phyloP scores from a whole-genome alignment of 2,797 vertebrate species.

The Ficedula albicollis region DNA sequence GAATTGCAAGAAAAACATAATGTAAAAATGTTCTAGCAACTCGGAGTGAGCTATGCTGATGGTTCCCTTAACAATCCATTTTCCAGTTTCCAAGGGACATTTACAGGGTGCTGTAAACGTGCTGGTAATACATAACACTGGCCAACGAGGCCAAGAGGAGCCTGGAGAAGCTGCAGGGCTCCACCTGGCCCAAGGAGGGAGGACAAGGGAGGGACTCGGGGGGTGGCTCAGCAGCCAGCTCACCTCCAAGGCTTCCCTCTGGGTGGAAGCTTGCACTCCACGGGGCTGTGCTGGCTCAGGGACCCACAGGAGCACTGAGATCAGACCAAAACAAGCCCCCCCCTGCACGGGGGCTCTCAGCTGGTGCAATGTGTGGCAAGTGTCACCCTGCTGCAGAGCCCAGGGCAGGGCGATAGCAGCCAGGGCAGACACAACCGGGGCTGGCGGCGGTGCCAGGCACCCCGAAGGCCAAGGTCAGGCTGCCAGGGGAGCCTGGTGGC shows the following conservation, averaged over 20 bases:
- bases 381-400: slow-evolving; percentile 16
- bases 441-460: slow-evolving; percentile 28
- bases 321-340: background rate
- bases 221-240: rapidly evolving
- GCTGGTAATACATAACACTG: background rate
- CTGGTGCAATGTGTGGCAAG: background rate
- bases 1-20: background rate
- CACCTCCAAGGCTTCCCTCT: rapidly evolving
- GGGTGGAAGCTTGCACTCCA: rapidly evolving
- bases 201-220: rapidly evolving
- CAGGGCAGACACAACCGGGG: slow-evolving; percentile 78
- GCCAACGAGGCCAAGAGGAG: background rate
- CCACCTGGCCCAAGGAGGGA: background rate
- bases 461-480: slow-evolving; percentile 57
- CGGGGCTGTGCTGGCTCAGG: background rate
- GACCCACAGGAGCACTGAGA: rapidly evolving
- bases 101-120: background rate
- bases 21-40: background rate
- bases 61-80: background rate
- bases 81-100: background rate
- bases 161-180: background rate
- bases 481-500: background rate
- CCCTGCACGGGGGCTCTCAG: background rate
- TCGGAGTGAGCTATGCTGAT: background rate
- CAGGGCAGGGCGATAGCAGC: slow-evolving; percentile 68